phyloP scores from a whole-genome alignment of 2,113 vertebrate genomes.

The Siphamia tubifer region DNA sequence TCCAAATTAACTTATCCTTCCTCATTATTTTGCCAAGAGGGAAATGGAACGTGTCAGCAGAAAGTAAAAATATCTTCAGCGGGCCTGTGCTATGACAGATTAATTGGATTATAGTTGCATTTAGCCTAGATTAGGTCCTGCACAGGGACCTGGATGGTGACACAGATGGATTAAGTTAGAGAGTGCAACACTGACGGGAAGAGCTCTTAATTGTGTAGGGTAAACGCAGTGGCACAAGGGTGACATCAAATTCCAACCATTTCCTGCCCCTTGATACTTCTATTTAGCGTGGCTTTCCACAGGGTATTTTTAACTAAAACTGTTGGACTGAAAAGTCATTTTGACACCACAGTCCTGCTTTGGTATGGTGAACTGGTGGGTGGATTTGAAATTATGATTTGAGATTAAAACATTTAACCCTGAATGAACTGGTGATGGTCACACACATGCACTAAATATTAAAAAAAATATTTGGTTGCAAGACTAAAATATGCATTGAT shows the following conservation, averaged over 20 bases:
- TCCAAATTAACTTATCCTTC: slow-evolving; percentile 63
- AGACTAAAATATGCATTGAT: too few species aligned
- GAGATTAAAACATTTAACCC: too few species aligned
- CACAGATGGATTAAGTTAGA: slow-evolving; percentile 70
- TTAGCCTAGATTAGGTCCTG: slow-evolving; percentile 68
- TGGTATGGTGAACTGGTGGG: too few species aligned
- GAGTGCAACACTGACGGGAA: slow-evolving; percentile 40
- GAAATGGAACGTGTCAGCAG: slow-evolving; percentile 64
- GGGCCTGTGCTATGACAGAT: slow-evolving; percentile 65
- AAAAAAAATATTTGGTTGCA: too few species aligned
- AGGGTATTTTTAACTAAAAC: slow-evolving; percentile 8
- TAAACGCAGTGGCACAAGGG: slow-evolving; percentile 15
- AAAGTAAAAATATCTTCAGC: slow-evolving; percentile 65
- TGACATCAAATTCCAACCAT: slow-evolving; percentile 30
- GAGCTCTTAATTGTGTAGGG: slow-evolving; percentile 49
- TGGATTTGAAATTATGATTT: too few species aligned
- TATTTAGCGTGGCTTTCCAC: slow-evolving; percentile 11
- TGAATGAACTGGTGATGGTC: too few species aligned
- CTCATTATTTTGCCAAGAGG: slow-evolving; percentile 56
- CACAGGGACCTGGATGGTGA: slow-evolving; percentile 59
- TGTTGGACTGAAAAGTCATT: neutral
- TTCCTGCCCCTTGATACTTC: slow-evolving; percentile 13
- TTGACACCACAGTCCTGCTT: neutral
- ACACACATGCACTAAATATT: too few species aligned
- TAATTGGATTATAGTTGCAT: slow-evolving; percentile 72